These are phyloP conservation scores for Alauda arvensis DNA, from an alignment of 2,797 vertebrate genomes.

Conservation along the genomic window DNA sequence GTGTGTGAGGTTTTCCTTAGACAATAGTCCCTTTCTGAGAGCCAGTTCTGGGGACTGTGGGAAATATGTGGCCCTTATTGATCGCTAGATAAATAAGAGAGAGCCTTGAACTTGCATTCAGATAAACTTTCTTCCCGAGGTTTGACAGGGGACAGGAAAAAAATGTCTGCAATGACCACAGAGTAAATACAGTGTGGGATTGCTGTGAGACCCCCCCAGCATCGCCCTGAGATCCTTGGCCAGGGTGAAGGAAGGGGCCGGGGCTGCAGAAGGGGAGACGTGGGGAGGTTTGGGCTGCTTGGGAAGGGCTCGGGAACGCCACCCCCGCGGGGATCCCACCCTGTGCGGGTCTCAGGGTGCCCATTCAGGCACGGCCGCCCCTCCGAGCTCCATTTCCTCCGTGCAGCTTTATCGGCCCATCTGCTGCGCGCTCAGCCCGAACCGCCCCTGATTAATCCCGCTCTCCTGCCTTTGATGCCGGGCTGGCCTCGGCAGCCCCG, in stretches of 20 bases:
- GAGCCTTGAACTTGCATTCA: slow-evolving; percentile 75
- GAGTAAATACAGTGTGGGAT: slow-evolving; percentile 8
- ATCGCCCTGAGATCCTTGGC: neutral
- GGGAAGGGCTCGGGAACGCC: neutral
- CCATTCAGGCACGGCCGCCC: slow-evolving; percentile 75
- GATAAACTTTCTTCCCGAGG: slow-evolving; percentile 45
- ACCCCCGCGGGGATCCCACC: neutral
- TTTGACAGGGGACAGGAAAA: slow-evolving; percentile 36
- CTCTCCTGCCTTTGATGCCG: slow-evolving; percentile 76
- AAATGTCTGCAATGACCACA: slow-evolving; percentile 42
- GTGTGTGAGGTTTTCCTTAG: slow-evolving; percentile 10
- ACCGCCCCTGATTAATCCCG: slow-evolving; percentile 82
- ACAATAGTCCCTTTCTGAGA: slow-evolving; percentile 65
- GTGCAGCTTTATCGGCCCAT: slow-evolving; percentile 81
- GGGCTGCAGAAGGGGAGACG: neutral
- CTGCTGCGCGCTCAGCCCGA: slow-evolving; percentile 83
- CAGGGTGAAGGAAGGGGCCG: neutral
- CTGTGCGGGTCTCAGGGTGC: slow-evolving; percentile 53
- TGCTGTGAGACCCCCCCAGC: neutral
- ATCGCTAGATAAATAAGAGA: slow-evolving; percentile 72
- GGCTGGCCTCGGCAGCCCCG: slow-evolving; percentile 71
- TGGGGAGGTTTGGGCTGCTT: neutral
- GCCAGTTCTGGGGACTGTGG: slow-evolving; percentile 62
- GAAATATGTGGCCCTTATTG: slow-evolving; percentile 76
- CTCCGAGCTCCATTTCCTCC: slow-evolving; percentile 87